These are phyloP conservation scores for Myotis brandtii DNA, from an alignment of 2,113 vertebrate genomes.

Conservation along the genomic window DNA sequence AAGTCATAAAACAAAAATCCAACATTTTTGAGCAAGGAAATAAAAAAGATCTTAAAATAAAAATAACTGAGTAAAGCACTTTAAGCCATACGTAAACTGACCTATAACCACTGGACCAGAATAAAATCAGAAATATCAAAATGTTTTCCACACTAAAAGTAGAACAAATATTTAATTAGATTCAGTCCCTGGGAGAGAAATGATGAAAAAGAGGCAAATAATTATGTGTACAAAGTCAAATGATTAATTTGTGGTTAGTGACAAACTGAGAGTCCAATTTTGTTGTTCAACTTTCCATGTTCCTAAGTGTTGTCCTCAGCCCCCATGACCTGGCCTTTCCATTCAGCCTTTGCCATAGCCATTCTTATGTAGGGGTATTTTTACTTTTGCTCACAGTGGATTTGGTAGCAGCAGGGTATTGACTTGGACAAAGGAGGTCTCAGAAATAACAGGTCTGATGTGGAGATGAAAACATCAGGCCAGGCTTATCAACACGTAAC, in stretches of 20 bases:
- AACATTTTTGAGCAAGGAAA: conserved; percentile 15
- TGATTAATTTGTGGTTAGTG: not conserved
- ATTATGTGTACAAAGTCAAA: not conserved
- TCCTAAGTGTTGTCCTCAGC: not conserved
- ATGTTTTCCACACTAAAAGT: conserved; percentile 40
- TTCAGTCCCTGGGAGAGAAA: not conserved
- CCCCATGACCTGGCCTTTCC: not conserved
- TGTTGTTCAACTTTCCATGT: not conserved
- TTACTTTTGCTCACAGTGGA: not conserved
- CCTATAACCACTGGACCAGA: not conserved
- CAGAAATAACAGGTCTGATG: not conserved
- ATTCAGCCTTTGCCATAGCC: not conserved
- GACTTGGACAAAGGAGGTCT: not conserved
- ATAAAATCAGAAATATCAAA: conserved; percentile 39
- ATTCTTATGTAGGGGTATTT: not conserved
- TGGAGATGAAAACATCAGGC: not conserved
- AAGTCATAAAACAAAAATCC: conserved; percentile 53
- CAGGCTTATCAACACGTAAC: not conserved
- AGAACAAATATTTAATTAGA: not conserved
- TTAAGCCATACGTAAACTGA: conserved; percentile 15
- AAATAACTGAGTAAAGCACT: not conserved
- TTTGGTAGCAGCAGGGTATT: not conserved
- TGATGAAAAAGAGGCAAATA: not conserved
- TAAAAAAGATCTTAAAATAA: not conserved
- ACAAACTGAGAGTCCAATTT: not conserved